Base-by-base conservation (phyloP, 2,888 invertebrate genomes). In the Eutolmus rufibarbis region DNA sequence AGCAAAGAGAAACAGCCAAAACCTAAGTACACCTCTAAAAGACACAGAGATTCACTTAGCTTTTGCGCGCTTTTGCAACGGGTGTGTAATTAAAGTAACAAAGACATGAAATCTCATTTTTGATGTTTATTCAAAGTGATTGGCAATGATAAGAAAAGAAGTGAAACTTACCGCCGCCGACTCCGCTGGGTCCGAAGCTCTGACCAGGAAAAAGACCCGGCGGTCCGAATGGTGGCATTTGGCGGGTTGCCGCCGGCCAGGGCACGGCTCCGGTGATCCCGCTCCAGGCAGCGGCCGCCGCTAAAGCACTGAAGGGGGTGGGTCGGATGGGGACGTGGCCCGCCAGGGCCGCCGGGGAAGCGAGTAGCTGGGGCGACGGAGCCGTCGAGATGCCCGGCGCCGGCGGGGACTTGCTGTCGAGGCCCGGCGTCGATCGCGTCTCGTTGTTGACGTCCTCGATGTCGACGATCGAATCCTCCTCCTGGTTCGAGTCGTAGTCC, bases 371-470 rank as follows among this genome's bases (percentile, higher is more conserved):
- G 37, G 90, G 90, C 46, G 92, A 90, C 16, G 87, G 78, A 66
- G 84, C 82, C n/a, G 79, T 57, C 7, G 82, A 84, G n/a, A 88
- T 86, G 5, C 91, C 89, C 90, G 92, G 90, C 8, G 90, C 88
- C 28, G 90, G 90, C 23, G 91, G 90, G 3, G 92, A 91, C 89
- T 93, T 92, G 89, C 91, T 91, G 87, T 92, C 92, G 57, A 92
- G 88, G 46, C 92, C 92, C 37, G 93, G 93, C 28, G 92, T 93
- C 81, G 93, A 92, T 87, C 93, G 91, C 40, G 91, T 91, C 86
- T 95, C 95, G 88, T 94, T 94, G 90, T 95, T 95, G 90, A 96
- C 93, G 90, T 96, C 97, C 91, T 96, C 97, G 16, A 97, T 96
- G 91, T 97, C 97, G 16, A 97, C 96, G 87, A 96, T 96, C 7